These are phyloP conservation scores for Florisuga fusca DNA, from an alignment of 2,797 vertebrate species.

Conservation along the genomic window DNA sequence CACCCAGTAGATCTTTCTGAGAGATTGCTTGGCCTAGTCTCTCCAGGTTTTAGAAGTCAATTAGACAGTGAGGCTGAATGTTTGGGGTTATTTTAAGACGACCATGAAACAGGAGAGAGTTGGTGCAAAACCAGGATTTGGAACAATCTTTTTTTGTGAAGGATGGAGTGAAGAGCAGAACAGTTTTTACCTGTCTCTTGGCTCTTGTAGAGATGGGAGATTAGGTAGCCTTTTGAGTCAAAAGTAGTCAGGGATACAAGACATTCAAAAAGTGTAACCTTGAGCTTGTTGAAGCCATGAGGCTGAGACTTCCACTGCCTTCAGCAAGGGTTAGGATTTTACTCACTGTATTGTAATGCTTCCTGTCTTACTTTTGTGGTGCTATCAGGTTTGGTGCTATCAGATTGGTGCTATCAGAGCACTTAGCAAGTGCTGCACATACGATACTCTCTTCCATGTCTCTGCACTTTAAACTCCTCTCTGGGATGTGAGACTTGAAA, in stretches of 20 bases:
- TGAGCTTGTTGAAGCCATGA: neutral
- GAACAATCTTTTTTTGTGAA: neutral
- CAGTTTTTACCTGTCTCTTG: neutral
- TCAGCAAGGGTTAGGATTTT: neutral
- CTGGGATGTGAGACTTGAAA: constrained; percentile 52
- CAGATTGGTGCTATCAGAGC: neutral
- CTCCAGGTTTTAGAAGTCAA: neutral
- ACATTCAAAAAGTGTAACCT: neutral
- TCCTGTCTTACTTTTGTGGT: constrained; percentile 1
- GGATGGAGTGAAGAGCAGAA: neutral
- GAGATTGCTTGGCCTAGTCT: neutral
- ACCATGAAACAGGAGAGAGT: neutral
- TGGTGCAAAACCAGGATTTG: neutral
- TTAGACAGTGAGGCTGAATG: constrained; percentile 14
- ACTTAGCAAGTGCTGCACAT: constrained; percentile 19
- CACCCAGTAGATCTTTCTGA: neutral
- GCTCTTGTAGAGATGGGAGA: neutral
- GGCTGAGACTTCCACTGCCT: neutral
- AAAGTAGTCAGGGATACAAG: neutral
- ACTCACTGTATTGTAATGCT: neutral
- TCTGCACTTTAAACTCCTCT: constrained; percentile 69
- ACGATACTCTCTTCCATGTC: constrained; percentile 66
- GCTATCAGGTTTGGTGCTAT: constrained; percentile 47
- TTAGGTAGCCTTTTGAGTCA: neutral
- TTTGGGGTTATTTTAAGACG: neutral